A percentile compares a stretch with the other conserved stretches of the same genome.
Evolutionary conservation across 2,797 vertebrate species (phyloP).

Genomic region (Urophycis tenuis): DNA sequence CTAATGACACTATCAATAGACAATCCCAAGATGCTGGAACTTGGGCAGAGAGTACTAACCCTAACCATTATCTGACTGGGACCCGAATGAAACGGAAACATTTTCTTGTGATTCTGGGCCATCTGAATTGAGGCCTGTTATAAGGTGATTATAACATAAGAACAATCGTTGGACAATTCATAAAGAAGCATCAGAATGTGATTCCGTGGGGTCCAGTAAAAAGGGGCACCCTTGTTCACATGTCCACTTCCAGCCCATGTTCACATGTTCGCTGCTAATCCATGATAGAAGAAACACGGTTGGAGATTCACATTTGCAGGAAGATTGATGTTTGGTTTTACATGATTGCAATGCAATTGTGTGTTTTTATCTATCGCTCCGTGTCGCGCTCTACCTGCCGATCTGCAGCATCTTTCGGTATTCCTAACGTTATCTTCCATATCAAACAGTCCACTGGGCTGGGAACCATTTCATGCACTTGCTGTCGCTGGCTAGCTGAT

Average conservation of each 20-base stretch:
- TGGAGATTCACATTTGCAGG: neutral
- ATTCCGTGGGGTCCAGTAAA: too few relatives aligned
- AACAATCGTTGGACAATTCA: too few relatives aligned
- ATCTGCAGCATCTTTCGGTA: conserved; percentile 43
- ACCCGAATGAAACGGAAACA: too few relatives aligned
- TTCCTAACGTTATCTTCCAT: conserved; percentile 39
- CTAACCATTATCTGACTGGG: neutral
- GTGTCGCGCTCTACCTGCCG: conserved; percentile 29
- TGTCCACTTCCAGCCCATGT: too few relatives aligned
- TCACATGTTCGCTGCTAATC: neutral
- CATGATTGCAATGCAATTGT: neutral
- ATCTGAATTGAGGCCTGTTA: too few relatives aligned
- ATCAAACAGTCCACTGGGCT: conserved; percentile 27
- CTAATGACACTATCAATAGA: too few relatives aligned
- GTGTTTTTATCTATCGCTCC: neutral
- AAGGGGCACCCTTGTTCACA: too few relatives aligned
- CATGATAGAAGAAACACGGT: neutral
- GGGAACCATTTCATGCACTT: conserved; percentile 49
- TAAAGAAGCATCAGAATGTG: too few relatives aligned
- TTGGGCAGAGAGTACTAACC: neutral
- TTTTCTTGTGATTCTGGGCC: too few relatives aligned
- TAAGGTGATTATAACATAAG: too few relatives aligned
- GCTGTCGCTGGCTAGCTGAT: conserved; percentile 24
- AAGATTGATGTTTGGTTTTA: neutral
- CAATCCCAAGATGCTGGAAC: neutral